Base-by-base conservation (phyloP, 2,888 invertebrate species). In the Nesidiocoris tenuis region DNA sequence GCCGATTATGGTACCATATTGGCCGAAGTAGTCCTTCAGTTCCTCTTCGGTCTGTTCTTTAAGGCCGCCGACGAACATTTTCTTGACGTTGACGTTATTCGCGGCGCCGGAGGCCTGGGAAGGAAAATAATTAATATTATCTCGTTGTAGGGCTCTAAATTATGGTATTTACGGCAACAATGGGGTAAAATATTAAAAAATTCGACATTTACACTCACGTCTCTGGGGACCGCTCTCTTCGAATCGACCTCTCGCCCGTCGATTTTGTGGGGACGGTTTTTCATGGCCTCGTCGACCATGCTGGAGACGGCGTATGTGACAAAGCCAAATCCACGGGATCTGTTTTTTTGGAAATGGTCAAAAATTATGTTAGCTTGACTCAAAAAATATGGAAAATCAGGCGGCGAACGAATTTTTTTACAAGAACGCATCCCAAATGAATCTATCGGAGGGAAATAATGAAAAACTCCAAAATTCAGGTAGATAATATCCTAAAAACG, bases 281-380 rank as follows among this genome's bases (percentile, higher is more conserved):
- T 82, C 84, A 98, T 98, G 5, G 98, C 97, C 82, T 94, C 94
- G 85, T 99, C 98, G 18, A 99, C 95, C 96, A 95, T 95, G 80
- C 92, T 91, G 7, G 95, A 92, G 79, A 91, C 87, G 0, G 94
- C 93, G 83, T 96, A 99, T 5, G 98, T 98, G 74, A 99, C 96
- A 82, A 99, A 99, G 2, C 98, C 99, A 84, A 99, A 99, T 0
- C 99, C 98, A 79, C 98, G 87, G 0, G 98, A 98, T 76, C 97
- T 83, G 39, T 22, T 16, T 24, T n/a, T n/a, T n/a, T n/a, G 19
- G n/a, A 7, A 67, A n/a, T 55, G 9, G 55, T 55, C 12, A 16
- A 16, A 55, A 1, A 55, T 23, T n/a, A 63, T 61, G 17, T 54
- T n/a, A n/a, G n/a, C n/a, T n/a, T n/a, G n/a, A n/a, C n/a, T n/a